Base-by-base conservation (phyloP, 2,797 vertebrate species). In the Pantherophis alleghaniensis region DNA sequence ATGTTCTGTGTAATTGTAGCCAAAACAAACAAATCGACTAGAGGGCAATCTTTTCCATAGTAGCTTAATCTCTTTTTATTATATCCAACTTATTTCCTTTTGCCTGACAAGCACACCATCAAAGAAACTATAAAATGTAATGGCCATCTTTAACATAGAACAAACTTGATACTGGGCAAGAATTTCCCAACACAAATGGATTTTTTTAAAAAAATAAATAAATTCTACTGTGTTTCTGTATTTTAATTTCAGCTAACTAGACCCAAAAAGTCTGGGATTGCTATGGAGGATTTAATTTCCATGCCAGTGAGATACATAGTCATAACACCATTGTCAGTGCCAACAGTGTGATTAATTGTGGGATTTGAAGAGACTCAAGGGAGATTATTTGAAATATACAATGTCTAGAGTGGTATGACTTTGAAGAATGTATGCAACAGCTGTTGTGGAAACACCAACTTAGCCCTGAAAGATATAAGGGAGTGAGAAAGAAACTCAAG, bases 1-100 rank as follows among this genome's bases (percentile, higher is more conserved):
- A 95, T 90, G 94, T 96, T 95, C 96, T 95, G 91, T 95, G 59
- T 87, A 95, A 90, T 47, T 92, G 69, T 11, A 88, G 93, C 96
- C 95, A 96, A 93, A 90, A n/a, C 28, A 95, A 95, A 95, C 94
- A 95, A 7, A 93, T 63, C 22, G 74, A 95, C 66, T 90, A 88
- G 7, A 59, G 3, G 56, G 91, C 66, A 95, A 96, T 88, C 79
- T 37, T 96, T 97, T 89, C 91, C 88, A 94, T 56, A 94, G 83
- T 28, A 96, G 56, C 11, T 94, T 91, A 94, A 96, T 92, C 83
- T 93, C 26, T 42, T 55, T 26, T 90, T 37, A 87, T 83, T 74
- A 86, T 93, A 69, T 14, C n/a, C 51, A 88, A 26, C 26, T 32
- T 61, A 88, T 94, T 96, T 88, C 74, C 90, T 88, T 11, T 92